Evolutionary conservation across 2,888 invertebrate species (phyloP).

Genomic region (Acronicta psi): DNA sequence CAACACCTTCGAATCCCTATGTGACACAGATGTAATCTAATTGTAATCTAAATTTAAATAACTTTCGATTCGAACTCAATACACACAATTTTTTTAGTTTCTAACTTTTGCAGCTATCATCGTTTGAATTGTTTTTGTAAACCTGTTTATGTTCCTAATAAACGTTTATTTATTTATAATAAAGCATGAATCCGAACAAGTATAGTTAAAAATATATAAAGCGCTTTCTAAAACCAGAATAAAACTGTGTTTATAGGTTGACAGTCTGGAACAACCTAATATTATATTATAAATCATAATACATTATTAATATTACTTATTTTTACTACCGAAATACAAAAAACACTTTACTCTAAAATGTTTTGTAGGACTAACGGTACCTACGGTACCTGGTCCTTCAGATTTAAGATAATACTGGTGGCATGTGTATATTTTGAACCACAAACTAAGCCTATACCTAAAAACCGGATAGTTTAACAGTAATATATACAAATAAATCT

Average conservation of each 20-base stretch:
- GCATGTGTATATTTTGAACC: too few species aligned
- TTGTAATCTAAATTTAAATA: slow-evolving; percentile 1
- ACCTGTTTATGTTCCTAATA: too few species aligned
- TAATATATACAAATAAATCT: slow-evolving; percentile 17
- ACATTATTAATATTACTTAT: slow-evolving; percentile 4
- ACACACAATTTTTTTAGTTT: too few species aligned
- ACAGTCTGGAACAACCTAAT: slow-evolving; percentile 6
- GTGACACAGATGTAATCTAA: slow-evolving; percentile 5
- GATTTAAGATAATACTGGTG: too few species aligned
- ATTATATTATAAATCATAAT: slow-evolving; percentile 4
- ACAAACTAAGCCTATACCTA: too few species aligned
- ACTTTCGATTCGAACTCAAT: slow-evolving; percentile 22
- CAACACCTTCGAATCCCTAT: too few species aligned
- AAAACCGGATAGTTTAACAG: too few species aligned
- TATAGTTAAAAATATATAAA: slow-evolving; percentile 14
- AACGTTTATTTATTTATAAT: too few species aligned
- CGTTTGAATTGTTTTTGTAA: too few species aligned
- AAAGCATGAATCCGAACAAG: slow-evolving; percentile 24
- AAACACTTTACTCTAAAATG: too few species aligned
- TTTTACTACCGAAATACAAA: background rate
- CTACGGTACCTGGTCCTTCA: too few species aligned
- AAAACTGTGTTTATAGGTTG: slow-evolving; percentile 33
- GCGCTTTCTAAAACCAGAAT: slow-evolving; percentile 52
- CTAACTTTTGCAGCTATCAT: background rate
- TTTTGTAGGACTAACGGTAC: too few species aligned